Evolutionary conservation across 2,888 invertebrate species (phyloP).

Genomic region (Chymomyza procnemis): DNA sequence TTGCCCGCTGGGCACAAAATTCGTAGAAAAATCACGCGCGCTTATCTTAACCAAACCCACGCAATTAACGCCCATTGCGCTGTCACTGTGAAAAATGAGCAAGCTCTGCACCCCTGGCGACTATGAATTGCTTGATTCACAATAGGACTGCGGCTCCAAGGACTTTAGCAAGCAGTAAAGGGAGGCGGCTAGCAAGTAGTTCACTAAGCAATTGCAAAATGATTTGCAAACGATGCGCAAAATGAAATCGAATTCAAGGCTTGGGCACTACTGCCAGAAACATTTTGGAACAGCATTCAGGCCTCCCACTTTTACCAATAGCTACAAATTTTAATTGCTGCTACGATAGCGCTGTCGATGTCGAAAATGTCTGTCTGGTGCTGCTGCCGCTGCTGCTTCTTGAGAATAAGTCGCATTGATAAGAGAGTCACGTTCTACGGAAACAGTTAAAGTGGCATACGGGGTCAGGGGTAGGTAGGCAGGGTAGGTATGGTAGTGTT

Average conservation of each 20-base stretch:
- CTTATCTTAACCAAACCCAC: slow-evolving; percentile 74
- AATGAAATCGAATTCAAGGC: slow-evolving; percentile 60
- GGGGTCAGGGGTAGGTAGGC: slow-evolving; percentile 13
- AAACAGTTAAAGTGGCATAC: slow-evolving; percentile 39
- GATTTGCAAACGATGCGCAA: slow-evolving; percentile 67
- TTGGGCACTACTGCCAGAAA: not conserved
- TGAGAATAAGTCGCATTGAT: slow-evolving; percentile 68
- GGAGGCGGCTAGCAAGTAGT: not conserved
- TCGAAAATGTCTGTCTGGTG: not conserved
- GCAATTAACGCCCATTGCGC: slow-evolving; percentile 75
- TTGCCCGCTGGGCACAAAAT: slow-evolving; percentile 63
- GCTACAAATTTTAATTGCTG: slow-evolving; percentile 71
- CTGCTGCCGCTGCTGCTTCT: slow-evolving; percentile 21
- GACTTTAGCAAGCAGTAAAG: slow-evolving; percentile 9
- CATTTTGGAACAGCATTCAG: slow-evolving; percentile 13
- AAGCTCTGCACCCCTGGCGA: slow-evolving; percentile 1
- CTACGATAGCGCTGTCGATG: slow-evolving; percentile 51
- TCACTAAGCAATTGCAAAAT: slow-evolving; percentile 58
- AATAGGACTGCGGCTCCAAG: not conserved
- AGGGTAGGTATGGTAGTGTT: too few species aligned
- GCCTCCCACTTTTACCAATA: slow-evolving; percentile 49
- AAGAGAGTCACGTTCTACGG: slow-evolving; percentile 73
- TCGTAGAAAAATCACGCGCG: slow-evolving; percentile 75
- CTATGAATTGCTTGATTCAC: not conserved
- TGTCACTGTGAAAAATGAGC: slow-evolving; percentile 67